Conservation (phyloP, 1,140 invertebrate species). For the Heliconius himera region DNA sequence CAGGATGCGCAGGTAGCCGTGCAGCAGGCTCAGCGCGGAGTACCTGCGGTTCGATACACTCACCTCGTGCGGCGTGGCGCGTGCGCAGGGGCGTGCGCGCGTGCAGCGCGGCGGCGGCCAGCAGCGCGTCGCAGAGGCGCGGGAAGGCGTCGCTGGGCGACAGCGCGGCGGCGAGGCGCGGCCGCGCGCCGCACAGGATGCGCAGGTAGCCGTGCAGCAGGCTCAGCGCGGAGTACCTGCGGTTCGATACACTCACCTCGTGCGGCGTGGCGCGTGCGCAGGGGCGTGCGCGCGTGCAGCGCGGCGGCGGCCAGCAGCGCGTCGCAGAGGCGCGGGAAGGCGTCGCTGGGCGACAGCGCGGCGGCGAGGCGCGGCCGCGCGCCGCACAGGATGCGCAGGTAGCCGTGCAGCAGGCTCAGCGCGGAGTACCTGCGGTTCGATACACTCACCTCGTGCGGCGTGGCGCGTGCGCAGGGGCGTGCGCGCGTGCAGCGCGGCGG, state of each 20-base stretch:
- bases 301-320: slow-evolving; percentile 82
- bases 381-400: slow-evolving; percentile 80
- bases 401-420: slow-evolving; percentile 84
- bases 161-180: slow-evolving; percentile 79
- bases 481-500: slow-evolving; percentile 80
- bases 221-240: slow-evolving; percentile 82
- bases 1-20: slow-evolving; percentile 84
- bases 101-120: slow-evolving; percentile 82
- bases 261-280: slow-evolving; percentile 81
- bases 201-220: slow-evolving; percentile 84
- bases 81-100: slow-evolving; percentile 81
- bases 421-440: slow-evolving; percentile 80
- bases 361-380: slow-evolving; percentile 73
- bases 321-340: slow-evolving; percentile 80
- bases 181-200: slow-evolving; percentile 71
- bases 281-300: slow-evolving; percentile 79
- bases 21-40: slow-evolving; percentile 81
- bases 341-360: slow-evolving; percentile 78
- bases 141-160: slow-evolving; percentile 77
- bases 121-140: slow-evolving; percentile 80
- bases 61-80: slow-evolving; percentile 80
- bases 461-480: slow-evolving; percentile 82
- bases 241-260: slow-evolving; percentile 76
- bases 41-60: slow-evolving; percentile 80
- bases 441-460: slow-evolving; percentile 76